Percentiles rank a stretch among this genome's conserved stretches.
phyloP scores from a whole-genome alignment of 2,888 invertebrate species.

The Drosophila formosana region DNA sequence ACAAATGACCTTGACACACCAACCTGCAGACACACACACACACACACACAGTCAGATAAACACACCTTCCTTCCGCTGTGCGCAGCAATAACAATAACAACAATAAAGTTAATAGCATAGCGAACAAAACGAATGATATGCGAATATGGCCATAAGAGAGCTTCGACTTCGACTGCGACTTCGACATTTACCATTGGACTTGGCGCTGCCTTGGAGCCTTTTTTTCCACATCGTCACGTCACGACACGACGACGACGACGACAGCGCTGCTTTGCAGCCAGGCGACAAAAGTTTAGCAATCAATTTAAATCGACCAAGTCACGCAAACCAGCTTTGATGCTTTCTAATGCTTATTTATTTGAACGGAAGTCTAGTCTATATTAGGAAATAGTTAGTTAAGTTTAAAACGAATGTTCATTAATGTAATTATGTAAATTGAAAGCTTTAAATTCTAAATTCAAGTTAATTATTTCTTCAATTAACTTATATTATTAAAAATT shows the following conservation, averaged over 20 bases:
- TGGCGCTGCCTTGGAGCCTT: conserved; percentile 50
- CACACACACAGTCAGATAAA: conserved; percentile 14
- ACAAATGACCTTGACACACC: conserved; percentile 76
- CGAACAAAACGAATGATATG: conserved; percentile 40
- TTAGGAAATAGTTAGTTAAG: too few relatives aligned
- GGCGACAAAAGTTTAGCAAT: conserved; percentile 20
- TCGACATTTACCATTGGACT: conserved; percentile 35
- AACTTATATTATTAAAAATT: too few relatives aligned
- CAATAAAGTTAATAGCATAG: conserved; percentile 26
- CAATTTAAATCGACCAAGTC: neutral
- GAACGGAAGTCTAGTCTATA: too few relatives aligned
- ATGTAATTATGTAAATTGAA: too few relatives aligned
- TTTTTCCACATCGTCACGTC: conserved; percentile 30
- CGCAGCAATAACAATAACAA: conserved; percentile 3
- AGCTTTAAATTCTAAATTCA: too few relatives aligned
- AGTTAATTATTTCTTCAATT: too few relatives aligned
- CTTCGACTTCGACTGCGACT: conserved; percentile 8
- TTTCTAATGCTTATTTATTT: too few relatives aligned
- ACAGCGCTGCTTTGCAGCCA: conserved; percentile 1
- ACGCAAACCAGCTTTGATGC: too few relatives aligned
- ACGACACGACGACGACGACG: conserved; percentile 1
- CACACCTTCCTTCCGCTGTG: conserved; percentile 73
- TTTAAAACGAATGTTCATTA: too few relatives aligned
- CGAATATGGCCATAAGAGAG: conserved; percentile 41
- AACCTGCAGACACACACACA: conserved; percentile 41